Evolutionary conservation across 1,140 invertebrate genomes (phyloP), one percentile per base, ranked within the genome.

Genomic region (Pachypsylla venusta): DNA sequence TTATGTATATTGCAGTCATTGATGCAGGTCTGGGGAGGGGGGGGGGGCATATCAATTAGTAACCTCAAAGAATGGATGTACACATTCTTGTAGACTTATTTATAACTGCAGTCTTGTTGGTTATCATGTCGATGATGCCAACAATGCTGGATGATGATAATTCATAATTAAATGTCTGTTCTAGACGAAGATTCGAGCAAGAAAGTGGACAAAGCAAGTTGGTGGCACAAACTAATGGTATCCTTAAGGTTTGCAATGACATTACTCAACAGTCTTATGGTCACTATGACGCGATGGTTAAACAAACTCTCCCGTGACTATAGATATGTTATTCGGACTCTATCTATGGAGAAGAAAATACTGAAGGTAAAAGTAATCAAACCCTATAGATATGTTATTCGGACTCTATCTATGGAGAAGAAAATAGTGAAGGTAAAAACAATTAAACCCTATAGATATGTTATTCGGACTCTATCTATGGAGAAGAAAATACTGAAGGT

Each of bases 221-320:
- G 60, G 25, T 42, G 55, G 56, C 30, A 59, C 22, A 58, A 58
- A 53, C 22, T 64, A 4, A 54, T 64, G 1, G 56, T 53, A 20
- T 61, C 63, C 22, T 26, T 79, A 35, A 76, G 76, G 61, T 81
- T 87, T 60, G 56, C 79, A 1, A 74, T 77, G 72, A 82, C 81
- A 7, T 82, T 94, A 59, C 70, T 92, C 25, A 82, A 85, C 65
- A 93, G 91, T 65, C 74, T 84, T 12, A 79, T 95, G 67, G 84
- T 93, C 14, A 89, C 88, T n/a, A 67, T 90, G n/a, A 96, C 91
- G 3, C 80, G 77, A 54, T 81, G 84, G 61, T 73, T 97, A 28
- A 94, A 97, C 75, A 78, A 77, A 62, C 85, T 93, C 61, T 97
- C 93, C 0, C 77, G 84, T 26, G 92, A 97, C 73, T 96, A 97